These are phyloP conservation scores for Chloropsis cyanopogon DNA, from an alignment of 2,113 vertebrate species.

Conservation along the genomic window DNA sequence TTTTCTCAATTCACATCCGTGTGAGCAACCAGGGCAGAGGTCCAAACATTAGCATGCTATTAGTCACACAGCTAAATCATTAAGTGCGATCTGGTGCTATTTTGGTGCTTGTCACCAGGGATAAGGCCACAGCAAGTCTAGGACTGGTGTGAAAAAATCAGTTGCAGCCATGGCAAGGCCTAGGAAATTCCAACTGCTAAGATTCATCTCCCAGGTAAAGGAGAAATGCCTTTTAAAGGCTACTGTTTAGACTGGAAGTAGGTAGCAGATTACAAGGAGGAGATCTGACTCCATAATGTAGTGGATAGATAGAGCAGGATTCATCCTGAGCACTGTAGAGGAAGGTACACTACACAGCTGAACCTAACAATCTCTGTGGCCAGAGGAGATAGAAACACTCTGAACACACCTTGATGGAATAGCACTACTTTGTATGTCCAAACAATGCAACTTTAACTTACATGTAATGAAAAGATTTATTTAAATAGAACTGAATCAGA, in stretches of 20 bases:
- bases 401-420: not conserved
- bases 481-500: not conserved
- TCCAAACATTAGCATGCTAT: not conserved
- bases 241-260: not conserved
- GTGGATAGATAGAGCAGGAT: not conserved
- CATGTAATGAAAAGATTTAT: not conserved
- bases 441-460: not conserved
- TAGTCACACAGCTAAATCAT: not conserved
- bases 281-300: not conserved
- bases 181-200: not conserved
- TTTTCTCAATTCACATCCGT: not conserved
- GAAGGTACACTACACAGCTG: not conserved
- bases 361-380: not conserved
- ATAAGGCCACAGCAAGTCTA: not conserved
- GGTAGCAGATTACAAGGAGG: not conserved
- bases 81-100: not conserved
- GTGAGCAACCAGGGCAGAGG: not conserved
- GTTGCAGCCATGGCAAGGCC: not conserved
- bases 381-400: not conserved
- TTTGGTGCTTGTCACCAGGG: not conserved
- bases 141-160: not conserved
- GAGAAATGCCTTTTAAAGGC: not conserved
- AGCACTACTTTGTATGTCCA: not conserved
- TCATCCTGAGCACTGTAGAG: not conserved
- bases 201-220: not conserved